These are phyloP conservation scores for Hyppa rectilinea DNA, from an alignment of 2,888 invertebrate genomes.

Conservation along the genomic window DNA sequence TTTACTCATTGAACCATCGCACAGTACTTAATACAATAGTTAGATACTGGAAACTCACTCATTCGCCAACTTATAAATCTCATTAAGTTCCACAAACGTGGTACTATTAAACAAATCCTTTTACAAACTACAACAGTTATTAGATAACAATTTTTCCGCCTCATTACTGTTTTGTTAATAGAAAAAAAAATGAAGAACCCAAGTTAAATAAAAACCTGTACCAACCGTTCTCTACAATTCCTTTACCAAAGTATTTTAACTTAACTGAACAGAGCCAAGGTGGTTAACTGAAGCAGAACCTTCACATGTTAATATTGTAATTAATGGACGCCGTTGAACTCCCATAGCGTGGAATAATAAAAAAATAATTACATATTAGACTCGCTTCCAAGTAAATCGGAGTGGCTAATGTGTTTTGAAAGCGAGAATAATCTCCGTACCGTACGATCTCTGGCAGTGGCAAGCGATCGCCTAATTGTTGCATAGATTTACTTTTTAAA, in stretches of 20 bases:
- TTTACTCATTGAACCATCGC: neutral
- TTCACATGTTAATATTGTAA: constrained; percentile 84
- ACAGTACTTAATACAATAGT: neutral
- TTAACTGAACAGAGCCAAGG: constrained; percentile 62
- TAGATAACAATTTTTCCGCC: constrained; percentile 60
- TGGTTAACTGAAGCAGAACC: constrained; percentile 81
- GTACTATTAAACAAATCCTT: constrained; percentile 32
- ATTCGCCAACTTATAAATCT: constrained; percentile 12
- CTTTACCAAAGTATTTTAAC: constrained; percentile 61
- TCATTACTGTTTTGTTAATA: constrained; percentile 48
- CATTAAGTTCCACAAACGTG: constrained; percentile 37
- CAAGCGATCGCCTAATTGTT: constrained; percentile 59
- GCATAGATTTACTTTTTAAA: constrained; percentile 38
- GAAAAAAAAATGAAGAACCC: constrained; percentile 30
- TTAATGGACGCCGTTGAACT: constrained; percentile 84
- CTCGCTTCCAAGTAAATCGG: constrained; percentile 77
- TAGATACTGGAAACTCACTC: neutral
- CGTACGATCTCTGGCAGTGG: constrained; percentile 50
- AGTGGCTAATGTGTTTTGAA: constrained; percentile 74
- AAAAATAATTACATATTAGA: constrained; percentile 84
- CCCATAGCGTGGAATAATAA: constrained; percentile 79
- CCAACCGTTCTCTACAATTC: constrained; percentile 34
- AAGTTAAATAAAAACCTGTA: constrained; percentile 40
- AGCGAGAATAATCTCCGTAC: constrained; percentile 68
- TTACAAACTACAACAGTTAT: constrained; percentile 48